Evolutionary conservation across 1,140 invertebrate species (phyloP), one percentile per base, ranked within the genome.

Genomic region (Parasteatoda tepidariorum): DNA sequence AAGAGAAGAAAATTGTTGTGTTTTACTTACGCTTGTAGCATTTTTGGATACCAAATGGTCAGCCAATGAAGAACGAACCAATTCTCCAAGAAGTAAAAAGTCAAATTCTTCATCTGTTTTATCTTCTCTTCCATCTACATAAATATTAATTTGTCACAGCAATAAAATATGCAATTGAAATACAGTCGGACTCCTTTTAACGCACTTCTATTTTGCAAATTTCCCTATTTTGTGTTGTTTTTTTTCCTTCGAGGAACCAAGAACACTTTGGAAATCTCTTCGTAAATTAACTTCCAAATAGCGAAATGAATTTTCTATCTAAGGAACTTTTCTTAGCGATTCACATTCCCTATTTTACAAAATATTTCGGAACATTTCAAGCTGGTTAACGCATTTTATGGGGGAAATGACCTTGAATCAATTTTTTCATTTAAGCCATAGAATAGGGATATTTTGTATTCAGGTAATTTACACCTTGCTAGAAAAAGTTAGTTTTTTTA

Each of bases 11-110:
- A 66, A 66, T 33, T 18, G 11, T 6, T n/a, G 26, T 2, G 26
- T 15, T 30, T n/a, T 26, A 57, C 79, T 64, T 41, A 82, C 79
- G 34, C 13, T 15, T 24, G 28, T 26, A 7, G 30, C 55, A 54
- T 66, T 66, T 74, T 83, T 83, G 34, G 59, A 0, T 66, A 24
- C 57, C 34, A 83, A 33, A 66, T 73, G 70, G 9, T 83, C 68
- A 9, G 15, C 15, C 18, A 83, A 18, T 28, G 68, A 13, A 55
- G 34, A 31, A 18, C 81, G 68, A 26, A 83, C 33, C 22, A 83
- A 66, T 66, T 83, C 81, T n/a, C 81, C 81, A 28, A 73, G 33
- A 7, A 83, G 41, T 30, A 83, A 57, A 38, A 83, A 83, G 66
- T 83, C 81, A 74, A 83, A 83, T 55, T 83, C 81, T 34, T 64